Percentiles rank a stretch among this genome's conserved stretches.
Evolutionary conservation across 1,140 invertebrate species (phyloP).

Genomic region (Globodera rostochiensis): DNA sequence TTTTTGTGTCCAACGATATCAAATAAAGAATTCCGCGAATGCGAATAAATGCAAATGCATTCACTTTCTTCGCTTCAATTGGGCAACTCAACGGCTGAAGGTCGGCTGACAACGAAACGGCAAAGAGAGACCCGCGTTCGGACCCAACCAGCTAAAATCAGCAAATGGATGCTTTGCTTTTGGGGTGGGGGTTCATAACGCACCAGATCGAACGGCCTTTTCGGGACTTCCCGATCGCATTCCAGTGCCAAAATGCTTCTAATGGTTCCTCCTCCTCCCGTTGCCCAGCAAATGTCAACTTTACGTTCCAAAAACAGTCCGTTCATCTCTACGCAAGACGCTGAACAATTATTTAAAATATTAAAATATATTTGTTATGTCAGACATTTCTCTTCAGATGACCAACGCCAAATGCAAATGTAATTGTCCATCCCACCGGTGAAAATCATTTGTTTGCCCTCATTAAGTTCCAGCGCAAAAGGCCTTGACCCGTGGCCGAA

Average conservation of each 20-base stretch:
- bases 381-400: background rate
- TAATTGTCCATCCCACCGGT: constrained; percentile 16
- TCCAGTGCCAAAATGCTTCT: background rate
- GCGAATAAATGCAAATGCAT: background rate
- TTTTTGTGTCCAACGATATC: background rate
- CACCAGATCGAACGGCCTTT: background rate
- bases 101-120: background rate
- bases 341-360: no score
- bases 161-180: background rate
- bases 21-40: background rate
- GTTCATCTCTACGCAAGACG: background rate
- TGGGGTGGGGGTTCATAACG: background rate
- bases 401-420: constrained; percentile 26
- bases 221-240: background rate
- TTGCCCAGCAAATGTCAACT: background rate
- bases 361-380: background rate
- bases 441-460: background rate
- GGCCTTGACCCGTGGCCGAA: constrained; percentile 17
- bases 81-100: background rate
- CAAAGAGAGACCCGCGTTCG: background rate
- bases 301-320: background rate
- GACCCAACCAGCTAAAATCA: background rate
- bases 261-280: background rate
- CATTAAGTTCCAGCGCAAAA: constrained; percentile 16
- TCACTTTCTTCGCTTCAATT: background rate